phyloP scores from a whole-genome alignment of 1,140 invertebrate genomes.

The Lasaia peninsularis region DNA sequence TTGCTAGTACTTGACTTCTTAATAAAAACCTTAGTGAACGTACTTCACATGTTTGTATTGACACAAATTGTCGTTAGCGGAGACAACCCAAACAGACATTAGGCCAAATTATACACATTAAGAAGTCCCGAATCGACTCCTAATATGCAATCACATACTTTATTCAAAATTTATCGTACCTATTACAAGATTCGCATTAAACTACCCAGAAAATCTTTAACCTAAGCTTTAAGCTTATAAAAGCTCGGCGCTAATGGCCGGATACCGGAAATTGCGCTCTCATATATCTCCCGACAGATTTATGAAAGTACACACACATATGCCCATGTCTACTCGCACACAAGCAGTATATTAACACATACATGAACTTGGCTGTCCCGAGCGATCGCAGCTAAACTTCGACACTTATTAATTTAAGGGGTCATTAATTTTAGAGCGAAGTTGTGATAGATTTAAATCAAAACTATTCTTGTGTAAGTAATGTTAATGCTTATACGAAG shows the following conservation, averaged over 20 bases:
- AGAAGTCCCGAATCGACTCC: constrained; percentile 69
- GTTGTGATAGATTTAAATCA: constrained; percentile 38
- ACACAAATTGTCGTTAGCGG: constrained; percentile 33
- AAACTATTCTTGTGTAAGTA: constrained; percentile 28
- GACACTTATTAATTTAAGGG: constrained; percentile 70
- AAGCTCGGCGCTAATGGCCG: constrained; percentile 86
- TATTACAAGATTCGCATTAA: constrained; percentile 78
- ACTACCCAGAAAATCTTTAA: constrained; percentile 80
- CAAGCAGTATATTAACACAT: constrained; percentile 35
- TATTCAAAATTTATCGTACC: constrained; percentile 76
- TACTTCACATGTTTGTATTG: constrained; percentile 27
- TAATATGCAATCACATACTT: constrained; percentile 77
- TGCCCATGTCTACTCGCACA: constrained; percentile 51
- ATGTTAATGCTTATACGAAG: neutral
- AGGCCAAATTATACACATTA: constrained; percentile 74
- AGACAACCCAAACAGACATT: constrained; percentile 59
- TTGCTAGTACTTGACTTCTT: neutral
- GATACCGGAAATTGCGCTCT: constrained; percentile 92
- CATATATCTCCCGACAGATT: constrained; percentile 91
- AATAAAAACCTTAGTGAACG: constrained; percentile 23
- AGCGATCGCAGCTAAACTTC: constrained; percentile 47
- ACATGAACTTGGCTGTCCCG: constrained; percentile 35
- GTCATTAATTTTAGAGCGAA: constrained; percentile 54
- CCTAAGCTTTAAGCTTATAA: constrained; percentile 79
- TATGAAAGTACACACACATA: constrained; percentile 86